Conservation (phyloP, 2,888 invertebrate species). For the Diarsia rubi region DNA sequence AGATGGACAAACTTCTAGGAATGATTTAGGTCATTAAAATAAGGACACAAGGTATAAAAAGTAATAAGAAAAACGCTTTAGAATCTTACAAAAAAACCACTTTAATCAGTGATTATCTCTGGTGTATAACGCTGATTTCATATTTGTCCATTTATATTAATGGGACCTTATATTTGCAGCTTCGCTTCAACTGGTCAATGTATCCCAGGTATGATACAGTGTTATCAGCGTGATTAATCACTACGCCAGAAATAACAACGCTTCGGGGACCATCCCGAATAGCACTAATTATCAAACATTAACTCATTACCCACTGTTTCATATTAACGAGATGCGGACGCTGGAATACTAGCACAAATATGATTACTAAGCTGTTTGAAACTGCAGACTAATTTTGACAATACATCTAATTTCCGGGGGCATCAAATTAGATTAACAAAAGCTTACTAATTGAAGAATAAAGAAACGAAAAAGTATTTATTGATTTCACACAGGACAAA, state of each 20-base stretch:
- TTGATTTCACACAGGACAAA: no score
- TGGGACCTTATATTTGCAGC: not conserved
- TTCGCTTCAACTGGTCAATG: not conserved
- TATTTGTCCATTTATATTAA: no score
- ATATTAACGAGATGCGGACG: constrained; percentile 25
- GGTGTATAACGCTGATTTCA: no score
- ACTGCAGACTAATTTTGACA: not conserved
- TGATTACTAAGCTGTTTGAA: constrained; percentile 5
- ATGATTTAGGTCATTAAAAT: no score
- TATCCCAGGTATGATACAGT: constrained; percentile 3
- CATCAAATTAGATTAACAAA: not conserved
- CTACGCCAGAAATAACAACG: constrained; percentile 33
- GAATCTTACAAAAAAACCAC: no score
- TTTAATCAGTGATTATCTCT: no score
- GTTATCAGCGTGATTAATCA: constrained; percentile 48
- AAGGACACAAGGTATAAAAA: not conserved
- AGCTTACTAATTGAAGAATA: not conserved
- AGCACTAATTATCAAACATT: constrained; percentile 55
- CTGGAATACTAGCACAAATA: constrained; percentile 5
- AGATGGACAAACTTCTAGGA: no score
- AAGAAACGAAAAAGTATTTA: no score
- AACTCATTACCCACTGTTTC: constrained; percentile 43
- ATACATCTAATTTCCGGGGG: not conserved
- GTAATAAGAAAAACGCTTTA: no score
- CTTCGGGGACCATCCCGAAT: constrained; percentile 33